phyloP scores from a whole-genome alignment of 1,140 invertebrate species.

The Drosophila sulfurigaster region DNA sequence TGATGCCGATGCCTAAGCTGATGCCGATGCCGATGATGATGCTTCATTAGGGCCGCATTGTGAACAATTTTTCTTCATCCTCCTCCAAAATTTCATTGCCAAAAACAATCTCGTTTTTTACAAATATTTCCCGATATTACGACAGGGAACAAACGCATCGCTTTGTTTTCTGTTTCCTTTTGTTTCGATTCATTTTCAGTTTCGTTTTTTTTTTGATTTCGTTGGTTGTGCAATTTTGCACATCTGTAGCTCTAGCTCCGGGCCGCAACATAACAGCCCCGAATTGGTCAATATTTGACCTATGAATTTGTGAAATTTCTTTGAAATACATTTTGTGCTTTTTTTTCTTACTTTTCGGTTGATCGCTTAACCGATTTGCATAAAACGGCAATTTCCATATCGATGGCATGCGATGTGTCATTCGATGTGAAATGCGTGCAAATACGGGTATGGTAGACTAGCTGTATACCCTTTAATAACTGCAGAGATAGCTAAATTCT shows the following conservation, averaged over 20 bases:
- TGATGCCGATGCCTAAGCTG: conserved; percentile 5
- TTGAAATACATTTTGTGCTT: conserved; percentile 17
- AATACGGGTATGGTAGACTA: conserved; percentile 1
- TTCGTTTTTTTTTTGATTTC: conserved; percentile 13
- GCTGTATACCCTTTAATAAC: neutral
- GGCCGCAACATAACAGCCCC: conserved; percentile 1
- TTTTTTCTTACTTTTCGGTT: conserved; percentile 2
- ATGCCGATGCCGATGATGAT: conserved; percentile 23
- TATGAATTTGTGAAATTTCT: conserved; percentile 65
- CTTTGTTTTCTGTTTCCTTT: conserved; percentile 34
- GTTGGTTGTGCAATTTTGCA: conserved; percentile 57
- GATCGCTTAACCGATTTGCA: conserved; percentile 56
- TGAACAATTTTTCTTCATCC: conserved; percentile 9
- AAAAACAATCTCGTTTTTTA: conserved; percentile 1
- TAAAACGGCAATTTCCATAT: conserved; percentile 66
- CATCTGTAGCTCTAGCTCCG: conserved; percentile 14
- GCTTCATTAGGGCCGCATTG: conserved; percentile 45
- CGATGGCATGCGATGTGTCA: conserved; percentile 31
- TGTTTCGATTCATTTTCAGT: conserved; percentile 11
- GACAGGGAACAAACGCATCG: conserved; percentile 23
- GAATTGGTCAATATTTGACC: conserved; percentile 63
- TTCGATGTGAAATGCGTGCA: conserved; percentile 2
- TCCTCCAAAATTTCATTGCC: neutral
- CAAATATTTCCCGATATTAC: conserved; percentile 31
- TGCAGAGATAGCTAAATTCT: neutral